Conservation (phyloP, 2,113 vertebrate species). For the Nanorana parkeri region DNA sequence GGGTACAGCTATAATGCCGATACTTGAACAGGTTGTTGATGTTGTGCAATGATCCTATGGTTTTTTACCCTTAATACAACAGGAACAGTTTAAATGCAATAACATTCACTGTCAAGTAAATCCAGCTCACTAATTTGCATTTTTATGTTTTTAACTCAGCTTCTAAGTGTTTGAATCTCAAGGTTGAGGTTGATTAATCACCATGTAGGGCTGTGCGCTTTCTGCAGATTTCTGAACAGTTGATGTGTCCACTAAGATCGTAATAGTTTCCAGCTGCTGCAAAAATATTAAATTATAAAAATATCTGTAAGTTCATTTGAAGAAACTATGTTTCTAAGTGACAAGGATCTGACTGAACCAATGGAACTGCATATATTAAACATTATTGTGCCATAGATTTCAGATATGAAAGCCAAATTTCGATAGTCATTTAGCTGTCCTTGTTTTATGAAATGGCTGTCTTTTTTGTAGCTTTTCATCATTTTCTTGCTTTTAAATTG, state of each 20-base stretch:
- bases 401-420: conserved; percentile 8
- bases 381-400: conserved; percentile 22
- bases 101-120: neutral
- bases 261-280: neutral
- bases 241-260: conserved; percentile 18
- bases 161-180: conserved; percentile 3
- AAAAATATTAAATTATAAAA: conserved; percentile 33
- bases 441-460: neutral
- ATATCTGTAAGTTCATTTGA: conserved; percentile 9
- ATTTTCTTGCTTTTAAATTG: neutral
- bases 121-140: neutral
- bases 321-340: conserved; percentile 32
- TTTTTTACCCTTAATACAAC: neutral
- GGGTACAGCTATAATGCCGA: too few species aligned
- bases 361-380: conserved; percentile 27
- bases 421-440: neutral
- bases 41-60: neutral
- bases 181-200: neutral
- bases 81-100: neutral
- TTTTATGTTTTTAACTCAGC: neutral
- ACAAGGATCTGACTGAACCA: conserved; percentile 8
- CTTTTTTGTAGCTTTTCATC: neutral
- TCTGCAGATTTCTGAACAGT: neutral
- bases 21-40: neutral
- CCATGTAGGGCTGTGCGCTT: neutral